These are phyloP conservation scores for Porites lobata DNA, from an alignment of 92 coral and sea anemone genomes.

Conservation along the genomic window DNA sequence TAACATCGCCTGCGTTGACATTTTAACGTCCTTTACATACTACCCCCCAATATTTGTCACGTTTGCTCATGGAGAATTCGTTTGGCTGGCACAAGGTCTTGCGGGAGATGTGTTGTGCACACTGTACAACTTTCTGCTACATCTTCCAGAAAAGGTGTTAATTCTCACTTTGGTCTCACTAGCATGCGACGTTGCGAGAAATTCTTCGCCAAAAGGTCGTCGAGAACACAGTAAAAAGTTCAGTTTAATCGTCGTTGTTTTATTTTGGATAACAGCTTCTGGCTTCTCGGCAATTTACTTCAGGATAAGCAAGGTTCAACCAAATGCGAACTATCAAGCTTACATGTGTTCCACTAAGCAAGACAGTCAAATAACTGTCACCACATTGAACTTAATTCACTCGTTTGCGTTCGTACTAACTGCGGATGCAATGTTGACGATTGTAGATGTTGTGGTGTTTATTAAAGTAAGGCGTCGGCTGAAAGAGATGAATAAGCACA, in stretches of 20 bases:
- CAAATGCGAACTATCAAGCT: neutral
- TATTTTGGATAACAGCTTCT: slow-evolving; percentile 9
- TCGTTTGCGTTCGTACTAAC: neutral
- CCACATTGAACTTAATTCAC: neutral
- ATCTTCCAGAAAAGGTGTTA: neutral
- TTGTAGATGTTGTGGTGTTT: neutral
- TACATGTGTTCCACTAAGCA: neutral
- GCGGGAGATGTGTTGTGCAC: slow-evolving; percentile 9
- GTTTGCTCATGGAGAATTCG: neutral
- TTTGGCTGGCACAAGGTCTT: slow-evolving; percentile 5
- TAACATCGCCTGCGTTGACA: slow-evolving; percentile 16
- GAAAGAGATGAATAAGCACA: neutral
- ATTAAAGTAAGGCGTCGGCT: neutral
- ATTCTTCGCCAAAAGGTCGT: slow-evolving; percentile 22
- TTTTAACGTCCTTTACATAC: neutral
- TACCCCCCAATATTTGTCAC: neutral
- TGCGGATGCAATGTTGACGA: neutral
- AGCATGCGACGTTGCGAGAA: slow-evolving; percentile 12
- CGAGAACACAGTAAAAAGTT: slow-evolving; percentile 13
- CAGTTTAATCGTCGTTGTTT: neutral
- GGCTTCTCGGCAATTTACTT: neutral
- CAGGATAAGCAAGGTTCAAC: neutral
- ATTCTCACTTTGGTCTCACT: slow-evolving; percentile 8
- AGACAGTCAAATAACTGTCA: neutral
- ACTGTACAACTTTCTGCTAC: neutral